These are phyloP conservation scores for Dendrocincla tyrannina DNA, from an alignment of 2,797 vertebrate genomes.

Conservation along the genomic window DNA sequence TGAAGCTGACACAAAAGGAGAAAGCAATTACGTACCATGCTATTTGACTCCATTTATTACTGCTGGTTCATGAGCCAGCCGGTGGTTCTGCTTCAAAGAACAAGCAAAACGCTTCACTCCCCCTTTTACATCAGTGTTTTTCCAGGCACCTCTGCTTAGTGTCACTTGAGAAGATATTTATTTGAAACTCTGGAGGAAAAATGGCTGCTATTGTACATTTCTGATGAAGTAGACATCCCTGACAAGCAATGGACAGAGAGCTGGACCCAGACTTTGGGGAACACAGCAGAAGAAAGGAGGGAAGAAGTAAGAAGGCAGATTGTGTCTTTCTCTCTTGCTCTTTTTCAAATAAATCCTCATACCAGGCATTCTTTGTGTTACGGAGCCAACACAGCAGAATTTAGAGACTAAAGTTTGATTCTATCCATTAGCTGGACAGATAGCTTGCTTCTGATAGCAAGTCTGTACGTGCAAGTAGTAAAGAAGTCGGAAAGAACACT, in stretches of 20 bases:
- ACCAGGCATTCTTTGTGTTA: background rate
- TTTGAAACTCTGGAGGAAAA: background rate
- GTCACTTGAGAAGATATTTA: background rate
- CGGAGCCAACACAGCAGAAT: background rate
- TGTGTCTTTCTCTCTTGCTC: background rate
- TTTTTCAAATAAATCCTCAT: background rate
- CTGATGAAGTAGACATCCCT: background rate
- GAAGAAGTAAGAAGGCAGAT: background rate
- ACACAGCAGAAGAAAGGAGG: background rate
- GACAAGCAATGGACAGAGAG: background rate
- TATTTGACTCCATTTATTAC: background rate
- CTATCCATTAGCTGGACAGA: background rate
- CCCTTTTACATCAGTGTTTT: background rate
- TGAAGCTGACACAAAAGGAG: constrained; percentile 33
- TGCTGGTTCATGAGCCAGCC: background rate
- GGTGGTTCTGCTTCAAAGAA: constrained; percentile 46
- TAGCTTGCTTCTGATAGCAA: background rate
- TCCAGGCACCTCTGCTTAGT: background rate
- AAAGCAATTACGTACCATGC: background rate
- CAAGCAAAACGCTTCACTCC: background rate
- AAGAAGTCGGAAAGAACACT: background rate
- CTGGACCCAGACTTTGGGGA: background rate
- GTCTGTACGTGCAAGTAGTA: background rate
- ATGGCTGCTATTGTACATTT: background rate
- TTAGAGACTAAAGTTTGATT: background rate